Evolutionary conservation across 1,140 invertebrate genomes (phyloP), one percentile per base, ranked within the genome.

Genomic region (Meloidogyne hapla): DNA sequence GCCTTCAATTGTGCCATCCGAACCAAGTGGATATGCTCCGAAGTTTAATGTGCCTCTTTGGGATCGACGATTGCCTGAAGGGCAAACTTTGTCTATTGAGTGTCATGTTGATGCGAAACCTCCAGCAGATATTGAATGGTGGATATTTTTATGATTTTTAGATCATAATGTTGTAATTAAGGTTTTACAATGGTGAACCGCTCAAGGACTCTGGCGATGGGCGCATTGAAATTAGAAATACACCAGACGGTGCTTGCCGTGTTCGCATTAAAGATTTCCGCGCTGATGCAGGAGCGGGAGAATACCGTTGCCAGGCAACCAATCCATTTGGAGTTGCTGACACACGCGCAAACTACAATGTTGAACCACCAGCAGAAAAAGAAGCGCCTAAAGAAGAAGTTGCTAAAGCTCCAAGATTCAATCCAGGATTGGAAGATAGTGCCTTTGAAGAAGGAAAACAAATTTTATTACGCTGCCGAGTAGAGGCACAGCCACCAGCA

Each of bases 291-390:
- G 94, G 96, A 88, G 93, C 93, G n/a, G 96, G 96, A 25, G 90
- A 91, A 70, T 98, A 97, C 88, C 94, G 95, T 88, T 95, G 94
- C 28, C 91, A 94, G 1, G 95, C 94, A 2, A 92, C 90, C 21
- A 99, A 98, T 88, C 93, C 95, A 83, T 93, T 95, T 86, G 96
- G 96, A 0, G 92, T 93, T 83, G 89, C 89, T 5, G 90, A 92
- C 18, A 94, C 95, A 84, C 90, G 91, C 18, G 93, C 97, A 3
- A 90, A 91, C 18, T 88, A 98, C 3, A 91, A 93, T 85, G 91
- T 96, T 73, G 94, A 95, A 8, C 61, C 75, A 28, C 45, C 79
- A 42, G 12, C 56, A 26, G 72, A 75, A 13, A 25, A 23, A 25
- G 69, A 82, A 76, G 74, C 78, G 12, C 18, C 5, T 21, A 45